Percentiles rank a stretch among this genome's conserved stretches.
Evolutionary conservation across 1,140 invertebrate genomes (phyloP).

Genomic region (Hylaeus volcanicus): DNA sequence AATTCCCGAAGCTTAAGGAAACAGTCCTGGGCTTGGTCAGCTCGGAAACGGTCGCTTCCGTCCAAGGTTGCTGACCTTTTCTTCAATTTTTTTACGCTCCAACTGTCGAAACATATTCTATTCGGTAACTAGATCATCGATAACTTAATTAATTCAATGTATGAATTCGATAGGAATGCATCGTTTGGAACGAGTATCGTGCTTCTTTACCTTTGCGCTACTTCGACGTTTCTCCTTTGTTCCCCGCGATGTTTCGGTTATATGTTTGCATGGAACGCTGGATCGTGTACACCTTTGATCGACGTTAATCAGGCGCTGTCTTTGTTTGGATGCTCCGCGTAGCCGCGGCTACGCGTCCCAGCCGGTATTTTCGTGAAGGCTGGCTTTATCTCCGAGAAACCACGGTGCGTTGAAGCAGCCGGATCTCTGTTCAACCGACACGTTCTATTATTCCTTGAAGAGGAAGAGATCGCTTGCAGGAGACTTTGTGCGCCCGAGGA

Average conservation of each 20-base stretch:
- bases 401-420: not conserved
- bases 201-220: no score
- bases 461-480: constrained; percentile 35
- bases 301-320: not conserved
- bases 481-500: constrained; percentile 26
- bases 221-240: not conserved
- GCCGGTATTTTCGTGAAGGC: not conserved
- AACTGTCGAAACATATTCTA: no score
- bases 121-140: no score
- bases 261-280: not conserved
- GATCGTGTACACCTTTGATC: not conserved
- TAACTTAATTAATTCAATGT: no score
- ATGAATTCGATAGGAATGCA: no score
- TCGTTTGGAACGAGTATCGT: no score
- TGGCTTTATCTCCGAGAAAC: not conserved
- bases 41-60: constrained; percentile 46
- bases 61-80: not conserved
- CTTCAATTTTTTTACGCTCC: no score
- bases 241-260: not conserved
- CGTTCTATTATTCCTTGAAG: constrained; percentile 42
- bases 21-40: constrained; percentile 37
- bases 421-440: constrained; percentile 29
- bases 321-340: not conserved
- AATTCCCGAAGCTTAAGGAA: constrained; percentile 50
- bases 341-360: no score